phyloP scores from a whole-genome alignment of 2,888 invertebrate genomes.

The Vesta saturnalis region DNA sequence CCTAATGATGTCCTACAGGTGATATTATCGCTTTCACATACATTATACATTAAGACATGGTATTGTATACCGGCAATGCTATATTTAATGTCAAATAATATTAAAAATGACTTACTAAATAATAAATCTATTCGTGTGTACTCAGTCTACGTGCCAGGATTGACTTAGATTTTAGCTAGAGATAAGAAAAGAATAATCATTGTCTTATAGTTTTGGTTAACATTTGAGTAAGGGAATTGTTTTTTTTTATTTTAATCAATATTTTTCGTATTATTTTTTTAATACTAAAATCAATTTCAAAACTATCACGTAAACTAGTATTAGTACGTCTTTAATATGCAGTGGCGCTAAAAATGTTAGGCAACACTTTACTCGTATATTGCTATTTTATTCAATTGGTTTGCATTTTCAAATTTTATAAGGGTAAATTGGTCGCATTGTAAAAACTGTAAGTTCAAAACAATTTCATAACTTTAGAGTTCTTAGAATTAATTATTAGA shows the following conservation, averaged over 20 bases:
- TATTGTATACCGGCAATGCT: slow-evolving; percentile 50
- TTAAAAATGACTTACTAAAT: slow-evolving; percentile 61
- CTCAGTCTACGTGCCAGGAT: slow-evolving; percentile 40
- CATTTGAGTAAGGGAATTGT: slow-evolving; percentile 13
- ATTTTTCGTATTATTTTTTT: not conserved
- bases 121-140: slow-evolving; percentile 56
- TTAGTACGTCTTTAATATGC: no score
- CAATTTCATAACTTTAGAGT: no score
- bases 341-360: no score
- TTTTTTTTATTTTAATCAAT: not conserved
- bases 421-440: no score
- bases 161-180: slow-evolving; percentile 55
- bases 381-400: no score
- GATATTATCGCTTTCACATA: slow-evolving; percentile 49
- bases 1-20: slow-evolving; percentile 42
- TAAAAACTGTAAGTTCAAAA: no score
- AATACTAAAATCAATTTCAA: not conserved
- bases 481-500: no score
- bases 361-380: no score
- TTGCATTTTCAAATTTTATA: no score
- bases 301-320: no score
- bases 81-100: slow-evolving; percentile 55
- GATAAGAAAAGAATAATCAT: slow-evolving; percentile 56
- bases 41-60: slow-evolving; percentile 55
- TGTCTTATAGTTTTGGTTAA: slow-evolving; percentile 52